Conservation (phyloP, 2,797 vertebrate genomes). For the Luscinia luscinia region DNA sequence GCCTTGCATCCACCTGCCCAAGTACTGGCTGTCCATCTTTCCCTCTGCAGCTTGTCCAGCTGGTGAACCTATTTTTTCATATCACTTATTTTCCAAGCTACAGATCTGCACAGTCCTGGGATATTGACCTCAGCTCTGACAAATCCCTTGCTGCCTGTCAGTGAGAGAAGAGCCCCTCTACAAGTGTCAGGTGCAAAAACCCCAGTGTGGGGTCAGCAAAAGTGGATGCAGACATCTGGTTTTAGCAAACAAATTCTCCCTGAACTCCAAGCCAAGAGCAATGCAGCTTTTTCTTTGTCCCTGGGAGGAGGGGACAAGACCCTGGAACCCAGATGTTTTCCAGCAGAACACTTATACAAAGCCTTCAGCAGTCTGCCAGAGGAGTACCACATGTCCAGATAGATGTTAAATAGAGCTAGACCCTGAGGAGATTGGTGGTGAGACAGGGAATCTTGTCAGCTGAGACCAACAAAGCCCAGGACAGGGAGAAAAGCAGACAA, state of each 20-base stretch:
- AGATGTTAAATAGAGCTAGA: not conserved
- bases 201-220: not conserved
- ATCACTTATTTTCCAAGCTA: not conserved
- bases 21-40: not conserved
- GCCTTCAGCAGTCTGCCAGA: not conserved
- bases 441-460: not conserved
- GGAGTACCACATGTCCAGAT: not conserved
- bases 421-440: not conserved
- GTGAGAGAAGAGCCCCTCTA: not conserved
- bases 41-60: not conserved
- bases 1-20: not conserved
- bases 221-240: not conserved
- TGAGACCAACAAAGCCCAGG: not conserved
- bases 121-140: fast-evolving
- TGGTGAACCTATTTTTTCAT: not conserved
- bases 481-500: not conserved
- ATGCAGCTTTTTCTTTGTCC: not conserved
- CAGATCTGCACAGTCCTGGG: not conserved
- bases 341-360: not conserved
- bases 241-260: not conserved
- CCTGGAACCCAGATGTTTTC: not conserved
- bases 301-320: not conserved
- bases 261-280: not conserved
- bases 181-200: not conserved
- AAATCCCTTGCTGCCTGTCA: not conserved